Evolutionary conservation across 2,888 invertebrate genomes (phyloP).

Genomic region (Seladonia tumulorum): DNA sequence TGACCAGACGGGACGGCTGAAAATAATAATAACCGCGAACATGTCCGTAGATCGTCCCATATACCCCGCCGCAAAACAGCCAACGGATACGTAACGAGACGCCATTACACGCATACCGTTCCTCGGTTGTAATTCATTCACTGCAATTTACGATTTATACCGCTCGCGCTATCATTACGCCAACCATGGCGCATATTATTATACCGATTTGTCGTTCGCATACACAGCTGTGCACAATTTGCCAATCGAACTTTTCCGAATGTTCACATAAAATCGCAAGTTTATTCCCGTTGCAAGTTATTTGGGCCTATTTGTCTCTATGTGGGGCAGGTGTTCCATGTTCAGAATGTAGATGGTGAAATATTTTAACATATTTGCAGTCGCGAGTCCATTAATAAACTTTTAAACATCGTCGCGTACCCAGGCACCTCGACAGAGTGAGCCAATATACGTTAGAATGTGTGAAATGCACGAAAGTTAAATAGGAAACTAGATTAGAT

Average conservation of each 20-base stretch:
- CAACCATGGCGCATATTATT: background rate
- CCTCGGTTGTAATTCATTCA: slow-evolving; percentile 2
- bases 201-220: background rate
- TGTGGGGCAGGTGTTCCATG: background rate
- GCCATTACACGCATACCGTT: slow-evolving; percentile 24
- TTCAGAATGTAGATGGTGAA: background rate
- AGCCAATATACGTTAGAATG: too few species aligned
- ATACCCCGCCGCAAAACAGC: slow-evolving; percentile 3
- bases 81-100: slow-evolving; percentile 13
- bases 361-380: background rate
- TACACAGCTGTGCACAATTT: background rate
- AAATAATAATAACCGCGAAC: slow-evolving; percentile 21
- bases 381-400: background rate
- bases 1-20: background rate
- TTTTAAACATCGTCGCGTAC: background rate
- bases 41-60: slow-evolving; percentile 7
- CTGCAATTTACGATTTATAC: background rate
- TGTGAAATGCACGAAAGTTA: background rate
- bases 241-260: background rate
- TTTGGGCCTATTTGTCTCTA: background rate
- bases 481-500: background rate
- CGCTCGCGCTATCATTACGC: background rate
- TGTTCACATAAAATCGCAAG: background rate
- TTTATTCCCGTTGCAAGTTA: too few species aligned
- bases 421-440: too few species aligned